Evolutionary conservation across 2,888 invertebrate genomes (phyloP).

Genomic region (Agrochola litura): DNA sequence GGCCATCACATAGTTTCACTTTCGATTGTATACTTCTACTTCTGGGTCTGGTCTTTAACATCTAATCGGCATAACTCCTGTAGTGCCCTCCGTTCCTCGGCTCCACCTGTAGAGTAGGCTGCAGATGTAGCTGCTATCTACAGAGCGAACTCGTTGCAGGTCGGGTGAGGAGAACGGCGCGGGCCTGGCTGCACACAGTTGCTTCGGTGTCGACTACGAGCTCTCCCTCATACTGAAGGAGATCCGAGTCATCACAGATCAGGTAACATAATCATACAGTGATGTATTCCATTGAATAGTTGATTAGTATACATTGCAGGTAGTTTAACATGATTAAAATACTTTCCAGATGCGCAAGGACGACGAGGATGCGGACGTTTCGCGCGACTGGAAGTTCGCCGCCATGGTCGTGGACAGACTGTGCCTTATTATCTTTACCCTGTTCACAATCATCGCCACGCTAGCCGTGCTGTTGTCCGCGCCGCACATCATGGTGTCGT

Average conservation of each 20-base stretch:
- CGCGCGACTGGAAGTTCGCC: slow-evolving; percentile 99
- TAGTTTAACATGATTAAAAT: slow-evolving; percentile 14
- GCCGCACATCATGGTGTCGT: slow-evolving; percentile 98
- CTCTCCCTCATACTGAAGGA: slow-evolving; percentile 98
- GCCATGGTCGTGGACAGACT: slow-evolving; percentile 99
- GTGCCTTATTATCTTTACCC: slow-evolving; percentile 99
- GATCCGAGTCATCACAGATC: slow-evolving; percentile 97
- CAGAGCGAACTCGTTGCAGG: slow-evolving; percentile 85
- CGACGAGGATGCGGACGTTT: slow-evolving; percentile 97
- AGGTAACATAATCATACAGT: slow-evolving; percentile 85
- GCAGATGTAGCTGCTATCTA: slow-evolving; percentile 86
- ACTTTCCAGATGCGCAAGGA: slow-evolving; percentile 96
- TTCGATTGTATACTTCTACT: slow-evolving; percentile 71
- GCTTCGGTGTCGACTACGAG: slow-evolving; percentile 98
- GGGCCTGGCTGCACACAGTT: slow-evolving; percentile 95
- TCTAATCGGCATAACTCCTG: slow-evolving; percentile 85
- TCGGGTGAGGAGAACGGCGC: slow-evolving; percentile 92
- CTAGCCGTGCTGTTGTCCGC: slow-evolving; percentile 99
- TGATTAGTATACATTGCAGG: background rate
- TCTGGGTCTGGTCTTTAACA: slow-evolving; percentile 82
- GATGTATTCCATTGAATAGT: background rate
- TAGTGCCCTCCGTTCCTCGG: slow-evolving; percentile 88
- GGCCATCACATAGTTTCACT: slow-evolving; percentile 72
- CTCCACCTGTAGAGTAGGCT: slow-evolving; percentile 87
- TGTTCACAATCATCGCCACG: slow-evolving; percentile 99